Percentiles rank a stretch among this genome's conserved stretches.
Evolutionary conservation across 2,113 vertebrate species (phyloP).

Genomic region (Phyllostomus hastatus): DNA sequence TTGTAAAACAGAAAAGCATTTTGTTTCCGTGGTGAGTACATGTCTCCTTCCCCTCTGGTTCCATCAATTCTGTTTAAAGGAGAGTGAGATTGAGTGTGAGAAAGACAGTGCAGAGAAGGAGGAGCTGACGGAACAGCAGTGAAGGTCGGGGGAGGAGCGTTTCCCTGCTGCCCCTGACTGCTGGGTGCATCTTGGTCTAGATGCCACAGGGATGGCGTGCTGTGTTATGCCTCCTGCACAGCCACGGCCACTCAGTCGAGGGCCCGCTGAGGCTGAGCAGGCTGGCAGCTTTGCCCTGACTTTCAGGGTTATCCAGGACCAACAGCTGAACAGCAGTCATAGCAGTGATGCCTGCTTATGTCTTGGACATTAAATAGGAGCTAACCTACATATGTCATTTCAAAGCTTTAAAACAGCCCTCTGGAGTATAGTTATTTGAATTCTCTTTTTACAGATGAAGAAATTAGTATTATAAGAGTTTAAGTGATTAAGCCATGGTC

Average conservation of each 20-base stretch:
- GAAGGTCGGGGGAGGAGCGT: neutral
- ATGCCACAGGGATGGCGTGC: neutral
- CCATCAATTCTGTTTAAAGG: constrained; percentile 66
- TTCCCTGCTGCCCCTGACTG: neutral
- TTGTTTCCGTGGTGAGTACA: constrained; percentile 58
- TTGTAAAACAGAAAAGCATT: constrained; percentile 46
- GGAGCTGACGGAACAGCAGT: neutral
- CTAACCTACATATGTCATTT: neutral
- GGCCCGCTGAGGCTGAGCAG: neutral
- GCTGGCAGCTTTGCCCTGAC: neutral
- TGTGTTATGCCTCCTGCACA: neutral
- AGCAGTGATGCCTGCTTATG: neutral
- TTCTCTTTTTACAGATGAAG: neutral
- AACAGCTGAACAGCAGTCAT: neutral
- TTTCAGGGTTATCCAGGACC: neutral
- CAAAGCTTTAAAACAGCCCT: neutral
- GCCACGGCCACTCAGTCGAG: neutral
- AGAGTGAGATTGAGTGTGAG: constrained; percentile 37
- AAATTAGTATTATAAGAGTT: neutral
- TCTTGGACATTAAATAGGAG: neutral
- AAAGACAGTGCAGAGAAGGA: constrained; percentile 20
- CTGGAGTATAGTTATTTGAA: neutral
- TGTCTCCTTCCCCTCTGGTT: constrained; percentile 7
- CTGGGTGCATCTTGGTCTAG: neutral
- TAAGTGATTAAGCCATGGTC: neutral